Percentiles rank a stretch among this genome's conserved stretches.
Evolutionary conservation across 2,888 invertebrate species (phyloP).

Genomic region (Platycheirus albimanus): DNA sequence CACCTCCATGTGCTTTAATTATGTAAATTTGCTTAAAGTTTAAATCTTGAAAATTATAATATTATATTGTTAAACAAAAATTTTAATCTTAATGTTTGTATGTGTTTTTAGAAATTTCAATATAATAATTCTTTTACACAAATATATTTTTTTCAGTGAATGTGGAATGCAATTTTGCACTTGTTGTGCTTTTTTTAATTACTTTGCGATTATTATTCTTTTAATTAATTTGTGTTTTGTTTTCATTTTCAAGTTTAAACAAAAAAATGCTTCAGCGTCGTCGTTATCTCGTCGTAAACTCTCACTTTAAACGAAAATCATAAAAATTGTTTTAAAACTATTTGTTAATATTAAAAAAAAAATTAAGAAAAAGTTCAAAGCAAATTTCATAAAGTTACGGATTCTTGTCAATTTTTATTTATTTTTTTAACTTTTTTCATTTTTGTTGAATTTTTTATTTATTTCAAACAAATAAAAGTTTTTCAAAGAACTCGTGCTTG

Average conservation of each 20-base stretch:
- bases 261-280: constrained; percentile 21
- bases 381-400: constrained; percentile 46
- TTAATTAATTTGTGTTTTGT: constrained; percentile 7
- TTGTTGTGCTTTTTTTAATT: constrained; percentile 32
- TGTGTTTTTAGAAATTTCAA: constrained; percentile 27
- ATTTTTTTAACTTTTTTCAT: constrained; percentile 3
- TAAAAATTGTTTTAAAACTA: constrained; percentile 3
- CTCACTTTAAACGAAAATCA: constrained; percentile 66
- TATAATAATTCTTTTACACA: constrained; percentile 7
- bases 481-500: constrained; percentile 66
- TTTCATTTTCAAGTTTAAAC: neutral
- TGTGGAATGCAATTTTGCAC: constrained; percentile 56
- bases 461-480: constrained; percentile 61
- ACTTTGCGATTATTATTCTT: constrained; percentile 27
- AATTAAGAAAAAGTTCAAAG: neutral
- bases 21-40: constrained; percentile 49
- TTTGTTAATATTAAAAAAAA: neutral
- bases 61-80: constrained; percentile 76
- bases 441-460: constrained; percentile 7
- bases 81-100: constrained; percentile 53
- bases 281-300: neutral
- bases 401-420: constrained; percentile 71
- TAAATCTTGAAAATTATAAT: constrained; percentile 26
- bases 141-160: constrained; percentile 37
- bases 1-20: constrained; percentile 65